Evolutionary conservation across 1,140 invertebrate species (phyloP), one percentile per base, ranked within the genome.

Genomic region (Drosophila lacertosa): DNA sequence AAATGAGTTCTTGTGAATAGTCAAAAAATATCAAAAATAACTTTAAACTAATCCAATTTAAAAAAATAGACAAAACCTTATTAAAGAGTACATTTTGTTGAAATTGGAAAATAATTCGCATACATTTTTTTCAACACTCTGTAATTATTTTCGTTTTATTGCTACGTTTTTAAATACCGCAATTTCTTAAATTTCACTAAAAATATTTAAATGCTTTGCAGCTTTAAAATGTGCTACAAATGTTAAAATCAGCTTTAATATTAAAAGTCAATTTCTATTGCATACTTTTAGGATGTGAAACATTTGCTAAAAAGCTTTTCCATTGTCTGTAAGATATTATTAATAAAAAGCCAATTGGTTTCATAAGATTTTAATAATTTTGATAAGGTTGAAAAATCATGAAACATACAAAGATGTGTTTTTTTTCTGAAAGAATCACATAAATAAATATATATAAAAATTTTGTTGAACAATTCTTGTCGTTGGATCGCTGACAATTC

Each of bases 361-460:
- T 10, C 20, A 54, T 24, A 6, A 32, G 13, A 33, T 40, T 65
- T 70, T 65, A 70, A 57, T 70, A 51, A 57, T 70, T 57, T 70
- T 13, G 33, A 69, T 63, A 40, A 47, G 4, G 3, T 53, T 45
- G 18, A 62, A 55, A 42, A 67, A 5, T 42, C 15, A 39, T 16
- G 16, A 33, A 26, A 10, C 10, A 32, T 15, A n/a, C 4, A 9
- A 33, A 29, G 18, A 58, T 35, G 24, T 69, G 16, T 29, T 50
- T 63, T 69, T 20, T 29, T 50, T 63, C 10, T 54, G 10, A 57
- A 55, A 50, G 20, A 54, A 74, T 70, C 47, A 72, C 53, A 80
- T 83, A 81, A 84, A 86, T 86, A 86, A 86, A 86, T 88, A 86
- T 59, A 74, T 26, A n/a, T n/a, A n/a, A 26, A 26, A 66, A 76